phyloP scores from a whole-genome alignment of 2,888 invertebrate genomes.

The Lymantria dispar region DNA sequence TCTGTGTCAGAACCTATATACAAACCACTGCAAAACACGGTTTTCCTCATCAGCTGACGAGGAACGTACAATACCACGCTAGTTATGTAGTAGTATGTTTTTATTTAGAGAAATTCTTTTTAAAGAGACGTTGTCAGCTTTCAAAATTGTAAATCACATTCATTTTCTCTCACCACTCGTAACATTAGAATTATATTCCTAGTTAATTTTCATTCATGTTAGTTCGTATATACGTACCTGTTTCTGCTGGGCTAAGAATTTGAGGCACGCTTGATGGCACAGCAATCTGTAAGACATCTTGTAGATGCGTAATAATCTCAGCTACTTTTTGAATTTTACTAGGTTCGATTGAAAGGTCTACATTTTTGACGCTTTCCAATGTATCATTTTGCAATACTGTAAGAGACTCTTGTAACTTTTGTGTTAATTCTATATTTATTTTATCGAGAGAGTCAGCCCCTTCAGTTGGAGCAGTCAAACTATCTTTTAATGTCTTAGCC shows the following conservation, averaged over 20 bases:
- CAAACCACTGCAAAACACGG: too few species aligned
- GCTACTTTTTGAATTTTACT: conserved; percentile 34
- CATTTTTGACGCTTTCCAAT: conserved; percentile 35
- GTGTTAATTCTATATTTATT: conserved; percentile 24
- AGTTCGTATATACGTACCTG: conserved; percentile 12
- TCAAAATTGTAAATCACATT: too few species aligned
- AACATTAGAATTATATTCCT: too few species aligned
- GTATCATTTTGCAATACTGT: conserved; percentile 36
- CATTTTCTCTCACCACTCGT: too few species aligned
- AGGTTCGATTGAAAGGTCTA: conserved; percentile 23
- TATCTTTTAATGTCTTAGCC: background rate
- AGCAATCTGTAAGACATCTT: conserved; percentile 41
- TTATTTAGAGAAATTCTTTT: too few species aligned
- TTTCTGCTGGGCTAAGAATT: conserved; percentile 11
- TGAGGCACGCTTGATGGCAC: conserved; percentile 14
- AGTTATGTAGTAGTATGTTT: too few species aligned
- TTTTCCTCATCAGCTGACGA: too few species aligned
- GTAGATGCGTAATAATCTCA: conserved; percentile 44
- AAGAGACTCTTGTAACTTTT: conserved; percentile 37
- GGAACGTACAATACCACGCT: too few species aligned
- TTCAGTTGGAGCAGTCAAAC: background rate
- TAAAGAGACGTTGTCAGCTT: too few species aligned
- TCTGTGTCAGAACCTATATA: too few species aligned
- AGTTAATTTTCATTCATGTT: too few species aligned
- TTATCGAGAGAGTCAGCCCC: background rate